A percentile compares a stretch with the other conserved stretches of the same genome.
phyloP scores from a whole-genome alignment of 2,113 vertebrate genomes.

The Rhombomys opimus region DNA sequence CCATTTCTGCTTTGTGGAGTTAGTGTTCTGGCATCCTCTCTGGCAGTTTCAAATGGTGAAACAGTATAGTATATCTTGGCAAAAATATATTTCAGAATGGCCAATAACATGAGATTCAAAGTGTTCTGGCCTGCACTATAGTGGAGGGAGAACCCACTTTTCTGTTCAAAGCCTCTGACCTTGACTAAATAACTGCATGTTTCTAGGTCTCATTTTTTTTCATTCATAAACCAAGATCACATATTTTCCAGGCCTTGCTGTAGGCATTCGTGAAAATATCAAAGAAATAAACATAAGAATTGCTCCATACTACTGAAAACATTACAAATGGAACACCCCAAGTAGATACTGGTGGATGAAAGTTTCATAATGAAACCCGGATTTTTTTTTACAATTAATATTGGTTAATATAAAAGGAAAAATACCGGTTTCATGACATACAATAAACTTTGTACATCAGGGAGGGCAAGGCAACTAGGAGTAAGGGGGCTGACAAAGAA shows the following conservation, averaged over 20 bases:
- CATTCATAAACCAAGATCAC: not conserved
- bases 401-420: not conserved
- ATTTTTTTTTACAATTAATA: not conserved
- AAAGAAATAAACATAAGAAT: conserved; percentile 33
- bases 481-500: not conserved
- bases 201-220: not conserved
- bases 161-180: not conserved
- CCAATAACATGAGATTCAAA: not conserved
- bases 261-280: conserved; percentile 22
- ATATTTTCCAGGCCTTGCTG: not conserved
- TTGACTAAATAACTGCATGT: not conserved
- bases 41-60: conserved; percentile 56
- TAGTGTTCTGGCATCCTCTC: conserved; percentile 2
- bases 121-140: not conserved
- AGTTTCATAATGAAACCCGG: not conserved
- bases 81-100: conserved; percentile 41
- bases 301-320: not conserved
- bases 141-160: not conserved
- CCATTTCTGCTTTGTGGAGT: conserved; percentile 20
- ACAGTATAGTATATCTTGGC: conserved; percentile 47
- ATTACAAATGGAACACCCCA: not conserved
- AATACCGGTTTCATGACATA: not conserved
- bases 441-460: not conserved
- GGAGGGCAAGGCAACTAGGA: not conserved
- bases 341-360: not conserved